Evolutionary conservation across 2,888 invertebrate species (phyloP), one percentile per base, ranked within the genome.

Genomic region (Dilophus febrilis): DNA sequence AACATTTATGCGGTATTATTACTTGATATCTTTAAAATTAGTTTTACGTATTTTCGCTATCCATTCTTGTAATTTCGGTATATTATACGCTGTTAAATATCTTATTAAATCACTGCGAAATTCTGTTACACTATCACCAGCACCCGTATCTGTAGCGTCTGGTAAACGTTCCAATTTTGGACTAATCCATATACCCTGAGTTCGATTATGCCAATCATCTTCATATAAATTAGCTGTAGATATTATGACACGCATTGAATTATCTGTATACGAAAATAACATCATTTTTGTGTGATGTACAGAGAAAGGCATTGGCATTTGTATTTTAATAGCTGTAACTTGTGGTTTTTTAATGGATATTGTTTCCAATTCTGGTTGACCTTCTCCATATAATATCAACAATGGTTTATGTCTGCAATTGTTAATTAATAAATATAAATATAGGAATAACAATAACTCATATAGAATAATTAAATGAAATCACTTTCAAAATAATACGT

Each of bases 121-220:
- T 44, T 70, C 65, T 0, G 94, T 94, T 0, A 72, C 69, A 17
- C 90, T 86, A 44, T 92, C 91, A 0, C 87, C 90, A 11, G 61
- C 59, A 4, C 56, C 58, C 2, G 64, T 62, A 44, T 65, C 65
- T 2, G 72, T 62, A 2, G 62, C 60, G 2, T 66, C 53, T 0
- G 74, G 67, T 37, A 86, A 53, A 32, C 64, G 66, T 0, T 81
- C 77, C 49, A 90, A 78, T 27, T 68, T 56, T 0, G 90, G 90
- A 54, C 91, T 88, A 26, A 94, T 68, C 94, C 94, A 94, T 10
- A 92, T 61, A 74, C 91, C 91, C 61, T 97, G 94, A 1, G 91
- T 88, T 49, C 91, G 76, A 57, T 92, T 84, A 51, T 83, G 76
- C 95, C 95, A 97, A 60, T 97, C 95, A 46, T 82, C 79, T 18